Base-by-base conservation (phyloP, 2,113 vertebrate species). In the Lycaon pictus region DNA sequence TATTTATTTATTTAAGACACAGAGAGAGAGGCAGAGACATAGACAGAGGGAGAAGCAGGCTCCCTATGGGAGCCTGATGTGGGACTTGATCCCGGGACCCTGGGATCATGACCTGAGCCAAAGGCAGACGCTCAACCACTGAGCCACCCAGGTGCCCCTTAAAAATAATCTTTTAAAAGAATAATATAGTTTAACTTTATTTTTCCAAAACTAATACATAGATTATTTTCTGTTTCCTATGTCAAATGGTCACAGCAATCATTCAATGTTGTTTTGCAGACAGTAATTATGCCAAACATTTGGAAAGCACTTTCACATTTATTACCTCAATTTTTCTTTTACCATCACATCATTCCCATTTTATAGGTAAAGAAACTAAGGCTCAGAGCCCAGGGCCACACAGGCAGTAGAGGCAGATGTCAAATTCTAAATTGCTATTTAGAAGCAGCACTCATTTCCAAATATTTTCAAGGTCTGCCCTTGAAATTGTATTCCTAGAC, bases 141-240 rank as follows among this genome's bases (percentile, higher is more conserved):
- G 43, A 43, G 43, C 43, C 43, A 43, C 43, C 43, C 43, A 43
- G 43, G 43, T 43, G 43, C 43, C 43, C 43, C 43, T 43, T 43
- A 43, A 27, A 67, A 88, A 53, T 69, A 79, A 86, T 25, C 43
- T 86, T 92, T 92, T 94, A 60, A 96, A 95, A 88, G 37, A 77
- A 96, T 56, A 87, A 86, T 55, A 60, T 10, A 87, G 35, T 35
- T 92, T 76, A 80, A 67, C 20, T 85, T 74, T 62, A 83, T 90
- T 71, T 92, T 86, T 88, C 81, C 77, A 88, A 77, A 85, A 55
- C 43, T 65, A 19, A 56, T 16, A 3, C 62, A 55, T 22, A 77
- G 17, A 53, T 43, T 80, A 32, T 27, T 74, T 82, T 74, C 83
- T 86, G 6, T 56, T 85, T 74, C 56, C n/a, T 15, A 8, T 56